Percentiles rank a stretch among this genome's conserved stretches.
phyloP scores from a whole-genome alignment of 2,888 invertebrate genomes.

The Octonoba sinensis region DNA sequence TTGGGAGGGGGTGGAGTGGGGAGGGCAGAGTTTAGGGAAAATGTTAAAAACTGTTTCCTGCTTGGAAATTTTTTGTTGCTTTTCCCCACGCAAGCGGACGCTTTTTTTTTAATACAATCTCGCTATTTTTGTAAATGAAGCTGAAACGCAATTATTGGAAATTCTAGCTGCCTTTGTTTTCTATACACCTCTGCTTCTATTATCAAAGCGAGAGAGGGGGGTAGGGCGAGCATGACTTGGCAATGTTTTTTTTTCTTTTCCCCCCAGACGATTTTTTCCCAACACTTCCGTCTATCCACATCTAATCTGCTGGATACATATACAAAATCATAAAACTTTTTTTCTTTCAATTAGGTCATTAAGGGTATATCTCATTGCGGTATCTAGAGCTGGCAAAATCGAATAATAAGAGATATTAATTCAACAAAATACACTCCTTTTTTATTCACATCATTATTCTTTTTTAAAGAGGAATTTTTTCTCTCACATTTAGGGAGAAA shows the following conservation, averaged over 20 bases:
- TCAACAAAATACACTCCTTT: slow-evolving; percentile 48
- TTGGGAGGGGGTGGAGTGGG: slow-evolving; percentile 3
- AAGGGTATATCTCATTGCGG: slow-evolving; percentile 49
- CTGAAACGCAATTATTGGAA: slow-evolving; percentile 62
- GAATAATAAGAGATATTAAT: slow-evolving; percentile 63
- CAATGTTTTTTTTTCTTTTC: slow-evolving; percentile 21
- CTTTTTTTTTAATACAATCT: slow-evolving; percentile 52
- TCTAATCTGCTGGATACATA: slow-evolving; percentile 56
- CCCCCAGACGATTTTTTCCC: slow-evolving; percentile 10
- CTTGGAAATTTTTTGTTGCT: slow-evolving; percentile 30
- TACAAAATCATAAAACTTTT: slow-evolving; percentile 29
- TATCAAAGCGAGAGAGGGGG: slow-evolving; percentile 21
- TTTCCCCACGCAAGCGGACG: slow-evolving; percentile 2
- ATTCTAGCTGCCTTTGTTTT: slow-evolving; percentile 56
- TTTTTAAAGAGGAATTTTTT: slow-evolving; percentile 19
- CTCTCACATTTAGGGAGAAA: neutral
- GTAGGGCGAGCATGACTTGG: slow-evolving; percentile 20
- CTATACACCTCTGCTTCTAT: slow-evolving; percentile 20
- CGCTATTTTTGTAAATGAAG: slow-evolving; percentile 63
- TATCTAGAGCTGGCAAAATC: slow-evolving; percentile 45
- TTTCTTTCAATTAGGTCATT: slow-evolving; percentile 45
- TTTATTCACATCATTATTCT: slow-evolving; percentile 24
- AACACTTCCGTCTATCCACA: slow-evolving; percentile 54
- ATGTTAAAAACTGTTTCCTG: slow-evolving; percentile 63
- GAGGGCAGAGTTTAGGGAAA: slow-evolving; percentile 43